Base-by-base conservation (phyloP, 2,113 vertebrate species). In the Engraulis encrasicolus region DNA sequence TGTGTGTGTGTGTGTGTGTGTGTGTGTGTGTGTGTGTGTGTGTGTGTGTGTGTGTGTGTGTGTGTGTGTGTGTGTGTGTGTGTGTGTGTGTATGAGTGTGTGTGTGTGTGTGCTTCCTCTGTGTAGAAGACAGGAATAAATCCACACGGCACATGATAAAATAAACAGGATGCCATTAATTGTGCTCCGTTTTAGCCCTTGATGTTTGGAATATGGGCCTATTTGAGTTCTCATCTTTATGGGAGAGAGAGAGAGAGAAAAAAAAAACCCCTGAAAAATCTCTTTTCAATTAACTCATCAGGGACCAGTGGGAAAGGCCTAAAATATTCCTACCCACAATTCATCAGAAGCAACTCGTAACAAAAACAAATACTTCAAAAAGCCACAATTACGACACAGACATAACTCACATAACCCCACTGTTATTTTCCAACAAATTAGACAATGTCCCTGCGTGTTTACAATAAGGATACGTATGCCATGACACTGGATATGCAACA, bases 161-260 rank as follows among this genome's bases (percentile, higher is more conserved):
- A 31, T 27, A 27, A 66, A 66, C 58, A 66, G 58, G 23, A 66
- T 66, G 58, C 58, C 31, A 66, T 66, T 66, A 66, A 66, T 66
- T 66, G 58, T 31, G 58, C 58, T 66, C 58, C 58, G 27, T 66
- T 66, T 66, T 2, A 66, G 23, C 27, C 58, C 12, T 31, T 27
- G 23, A 66, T 27, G 58, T 31, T 23, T 66, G 23, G 23, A 66
- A 66, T 66, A 66, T 66, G 11, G 27, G 20, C 20, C 23, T 15
- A n/a, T 58, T n/a, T n/a, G 19, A n/a, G 54, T 58, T 58, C 20
- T 6, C 20, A 5, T 66, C 23, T 66, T 27, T 31, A 6, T 12
- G 6, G 23, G 27, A n/a, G n/a, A n/a, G n/a, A n/a, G n/a, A n/a
- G n/a, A n/a, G n/a, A n/a, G n/a, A n/a, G n/a, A 6, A 31, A 66